These are phyloP conservation scores for Diplodus sargus DNA, from an alignment of 2,797 vertebrate genomes.

Conservation along the genomic window DNA sequence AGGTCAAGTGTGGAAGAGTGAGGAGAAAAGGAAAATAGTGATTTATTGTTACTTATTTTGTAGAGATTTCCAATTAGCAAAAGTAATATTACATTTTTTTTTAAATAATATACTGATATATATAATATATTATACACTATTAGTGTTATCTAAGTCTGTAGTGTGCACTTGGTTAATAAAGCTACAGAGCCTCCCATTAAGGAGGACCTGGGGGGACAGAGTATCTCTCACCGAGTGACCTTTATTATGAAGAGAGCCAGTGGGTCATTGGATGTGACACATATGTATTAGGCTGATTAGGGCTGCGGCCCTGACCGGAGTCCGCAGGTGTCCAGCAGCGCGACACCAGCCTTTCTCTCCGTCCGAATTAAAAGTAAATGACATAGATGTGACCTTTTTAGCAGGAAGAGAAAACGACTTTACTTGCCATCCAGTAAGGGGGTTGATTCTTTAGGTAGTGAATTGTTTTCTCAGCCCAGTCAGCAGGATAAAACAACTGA, in stretches of 20 bases:
- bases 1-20: background rate
- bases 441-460: conserved; percentile 8
- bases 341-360: conserved; percentile 73
- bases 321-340: conserved; percentile 80
- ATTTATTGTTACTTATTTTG: background rate
- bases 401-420: conserved; percentile 69
- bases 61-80: background rate
- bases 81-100: background rate
- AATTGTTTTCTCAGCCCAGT: conserved; percentile 25
- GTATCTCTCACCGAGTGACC: conserved; percentile 84
- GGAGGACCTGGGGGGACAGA: conserved; percentile 80
- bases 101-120: background rate
- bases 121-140: background rate
- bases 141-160: conserved; percentile 24
- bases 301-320: conserved; percentile 71
- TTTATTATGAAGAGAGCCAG: conserved; percentile 84
- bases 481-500: too few relatives aligned
- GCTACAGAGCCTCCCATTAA: conserved; percentile 79
- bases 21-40: background rate
- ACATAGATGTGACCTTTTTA: conserved; percentile 83
- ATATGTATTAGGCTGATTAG: conserved; percentile 89
- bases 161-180: conserved; percentile 52
- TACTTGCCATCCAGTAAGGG: conserved; percentile 35
- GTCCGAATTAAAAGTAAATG: conserved; percentile 84
- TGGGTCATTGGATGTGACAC: conserved; percentile 87